Evolutionary conservation across 92 coral and sea anemone species (phyloP).

Genomic region (Plumapathes pennacea): DNA sequence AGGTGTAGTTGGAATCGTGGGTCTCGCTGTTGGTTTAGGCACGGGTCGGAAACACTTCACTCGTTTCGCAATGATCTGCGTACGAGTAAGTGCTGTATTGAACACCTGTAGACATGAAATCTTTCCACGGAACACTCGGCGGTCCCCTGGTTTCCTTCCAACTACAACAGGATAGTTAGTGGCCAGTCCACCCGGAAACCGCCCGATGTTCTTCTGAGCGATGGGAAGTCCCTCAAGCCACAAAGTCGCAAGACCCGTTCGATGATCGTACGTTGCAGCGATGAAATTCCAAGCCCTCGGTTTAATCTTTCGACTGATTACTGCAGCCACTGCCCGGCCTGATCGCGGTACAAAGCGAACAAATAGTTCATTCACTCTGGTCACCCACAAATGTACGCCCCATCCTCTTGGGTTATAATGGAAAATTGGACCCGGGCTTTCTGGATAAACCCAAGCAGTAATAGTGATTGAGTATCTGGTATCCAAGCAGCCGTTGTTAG

Average conservation of each 20-base stretch:
- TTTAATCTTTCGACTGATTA: conserved; percentile 35
- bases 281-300: conserved; percentile 60
- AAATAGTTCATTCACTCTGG: conserved; percentile 38
- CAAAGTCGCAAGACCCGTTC: conserved; percentile 59
- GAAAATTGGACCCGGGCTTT: conserved; percentile 66
- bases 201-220: conserved; percentile 51
- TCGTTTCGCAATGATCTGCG: conserved; percentile 43
- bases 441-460: conserved; percentile 72
- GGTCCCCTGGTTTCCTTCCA: conserved; percentile 66
- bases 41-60: conserved; percentile 54
- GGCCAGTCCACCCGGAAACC: conserved; percentile 58
- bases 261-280: conserved; percentile 58
- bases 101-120: conserved; percentile 71
- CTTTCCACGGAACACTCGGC: conserved; percentile 65
- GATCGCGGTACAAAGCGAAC: conserved; percentile 60
- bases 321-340: conserved; percentile 47
- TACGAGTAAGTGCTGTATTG: conserved; percentile 49
- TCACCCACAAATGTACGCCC: conserved; percentile 82
- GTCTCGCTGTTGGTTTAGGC: too few species aligned
- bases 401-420: conserved; percentile 65
- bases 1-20: too few species aligned
- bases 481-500: conserved; percentile 54
- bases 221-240: conserved; percentile 66
- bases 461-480: conserved; percentile 63
- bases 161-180: conserved; percentile 54